A percentile compares a stretch with the other conserved stretches of the same genome.
Conservation (phyloP, 2,113 vertebrate species). For the Dromas ardeola region DNA sequence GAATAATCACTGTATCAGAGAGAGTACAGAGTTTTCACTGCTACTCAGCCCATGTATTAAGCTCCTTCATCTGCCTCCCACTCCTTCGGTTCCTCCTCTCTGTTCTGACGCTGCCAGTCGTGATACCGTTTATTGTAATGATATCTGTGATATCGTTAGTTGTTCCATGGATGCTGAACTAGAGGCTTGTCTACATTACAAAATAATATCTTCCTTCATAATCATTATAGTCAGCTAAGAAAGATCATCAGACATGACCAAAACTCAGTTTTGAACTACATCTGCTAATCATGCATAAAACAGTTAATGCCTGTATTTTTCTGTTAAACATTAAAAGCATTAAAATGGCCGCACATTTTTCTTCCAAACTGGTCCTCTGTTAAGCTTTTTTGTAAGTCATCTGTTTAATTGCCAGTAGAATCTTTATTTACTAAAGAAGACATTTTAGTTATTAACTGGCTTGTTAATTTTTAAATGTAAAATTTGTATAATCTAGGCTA, state of each 20-base stretch:
- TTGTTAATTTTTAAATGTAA: background rate
- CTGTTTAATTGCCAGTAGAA: background rate
- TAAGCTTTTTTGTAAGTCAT: background rate
- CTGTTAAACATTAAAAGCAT: background rate
- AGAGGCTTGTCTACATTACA: background rate
- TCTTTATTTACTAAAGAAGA: background rate
- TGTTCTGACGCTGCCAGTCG: background rate
- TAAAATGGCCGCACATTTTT: background rate
- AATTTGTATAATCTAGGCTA: background rate
- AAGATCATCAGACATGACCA: background rate
- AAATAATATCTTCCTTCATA: background rate
- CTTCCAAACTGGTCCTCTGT: background rate
- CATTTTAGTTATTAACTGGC: background rate
- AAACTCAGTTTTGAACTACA: background rate
- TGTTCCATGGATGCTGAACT: background rate
- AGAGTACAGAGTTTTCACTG: background rate
- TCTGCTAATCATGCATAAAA: background rate
- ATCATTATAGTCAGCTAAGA: background rate
- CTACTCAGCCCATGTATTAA: background rate
- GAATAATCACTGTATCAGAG: background rate
- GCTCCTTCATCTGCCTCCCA: background rate
- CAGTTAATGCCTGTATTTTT: background rate
- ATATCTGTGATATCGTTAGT: rapidly evolving
- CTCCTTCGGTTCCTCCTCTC: background rate
- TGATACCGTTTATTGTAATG: background rate